Evolutionary conservation across 2,888 invertebrate genomes (phyloP), one percentile per base, ranked within the genome.

Genomic region (Tinea trinotella): DNA sequence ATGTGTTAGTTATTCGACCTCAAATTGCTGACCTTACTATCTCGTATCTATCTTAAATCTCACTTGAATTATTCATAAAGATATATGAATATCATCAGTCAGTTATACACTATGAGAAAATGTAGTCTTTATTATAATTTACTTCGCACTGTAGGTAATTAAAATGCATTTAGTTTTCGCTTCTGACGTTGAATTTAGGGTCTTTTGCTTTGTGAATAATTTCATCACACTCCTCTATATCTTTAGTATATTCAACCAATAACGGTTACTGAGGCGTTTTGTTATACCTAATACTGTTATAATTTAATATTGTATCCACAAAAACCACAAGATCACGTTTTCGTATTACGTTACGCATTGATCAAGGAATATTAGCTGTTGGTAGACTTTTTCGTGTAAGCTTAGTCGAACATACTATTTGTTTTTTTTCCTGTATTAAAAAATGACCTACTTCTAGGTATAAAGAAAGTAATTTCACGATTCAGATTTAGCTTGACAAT

Each of bases 321-420:
- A 46, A 46, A 46, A 46, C 46, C 46, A 46, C 46, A 46, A 40
- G 46, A 46, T 19, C 46, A 46, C 46, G 46, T 46, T 46, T 46
- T 46, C 46, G 59, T 60, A 59, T 69, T 71, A 74, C 69, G 73
- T 69, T 65, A 66, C 60, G 62, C 68, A 73, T 76, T 68, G 66
- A 69, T 76, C 73, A 71, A 62, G 64, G 46, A 46, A 46, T 17
- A 46, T 30, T 30, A 30, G 30, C 7, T 7, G 30, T 30, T 30
- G 30, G n/a, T 2, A 7, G 30, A 30, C 30, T 30, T 30, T n/a
- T 30, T 30, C 30, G n/a, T 30, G n/a, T 30, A n/a, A 30, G 30
- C 30, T 4, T 30, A 7, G 30, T 30, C n/a, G n/a, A n/a, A n/a
- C n/a, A n/a, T 30, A 30, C n/a, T 2, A n/a, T 30, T 30, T 30